These are phyloP conservation scores for Dolomedes plantarius DNA, from an alignment of 2,888 invertebrate species.

Conservation along the genomic window DNA sequence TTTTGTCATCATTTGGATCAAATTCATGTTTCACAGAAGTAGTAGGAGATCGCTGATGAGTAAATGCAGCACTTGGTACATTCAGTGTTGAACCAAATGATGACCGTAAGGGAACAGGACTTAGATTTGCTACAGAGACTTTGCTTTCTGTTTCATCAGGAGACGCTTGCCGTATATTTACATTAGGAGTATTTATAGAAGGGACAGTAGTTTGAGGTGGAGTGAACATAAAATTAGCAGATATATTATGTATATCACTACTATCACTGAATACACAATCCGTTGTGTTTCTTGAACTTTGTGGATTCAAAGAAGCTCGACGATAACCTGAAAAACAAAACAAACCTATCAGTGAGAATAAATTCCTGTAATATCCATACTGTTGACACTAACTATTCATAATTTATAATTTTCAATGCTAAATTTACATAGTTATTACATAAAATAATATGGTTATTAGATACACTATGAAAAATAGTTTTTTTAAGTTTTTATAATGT, in stretches of 20 bases:
- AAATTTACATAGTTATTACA: too few relatives aligned
- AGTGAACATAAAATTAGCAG: slow-evolving; percentile 3
- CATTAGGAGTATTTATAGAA: slow-evolving; percentile 43
- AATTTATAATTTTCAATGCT: too few relatives aligned
- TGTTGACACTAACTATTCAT: too few relatives aligned
- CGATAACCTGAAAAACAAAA: slow-evolving; percentile 42
- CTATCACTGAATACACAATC: slow-evolving; percentile 29
- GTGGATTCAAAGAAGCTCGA: slow-evolving; percentile 36
- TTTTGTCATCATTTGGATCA: background rate
- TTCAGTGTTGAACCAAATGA: slow-evolving; percentile 38
- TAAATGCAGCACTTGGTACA: slow-evolving; percentile 9
- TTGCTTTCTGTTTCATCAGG: slow-evolving; percentile 73
- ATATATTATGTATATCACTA: background rate
- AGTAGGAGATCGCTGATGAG: background rate
- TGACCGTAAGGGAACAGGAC: slow-evolving; percentile 61
- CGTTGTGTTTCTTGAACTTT: slow-evolving; percentile 31
- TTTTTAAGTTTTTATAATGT: too few relatives aligned
- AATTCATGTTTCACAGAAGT: background rate
- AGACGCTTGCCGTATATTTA: slow-evolving; percentile 73
- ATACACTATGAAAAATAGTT: too few relatives aligned
- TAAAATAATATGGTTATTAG: too few relatives aligned
- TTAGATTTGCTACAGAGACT: slow-evolving; percentile 73
- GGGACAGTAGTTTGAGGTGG: background rate
- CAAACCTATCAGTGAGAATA: too few relatives aligned
- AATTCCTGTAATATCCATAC: too few relatives aligned